Percentiles rank a stretch among this genome's conserved stretches.
phyloP scores from a whole-genome alignment of 2,113 vertebrate genomes.

The Rhinichthys klamathensis region DNA sequence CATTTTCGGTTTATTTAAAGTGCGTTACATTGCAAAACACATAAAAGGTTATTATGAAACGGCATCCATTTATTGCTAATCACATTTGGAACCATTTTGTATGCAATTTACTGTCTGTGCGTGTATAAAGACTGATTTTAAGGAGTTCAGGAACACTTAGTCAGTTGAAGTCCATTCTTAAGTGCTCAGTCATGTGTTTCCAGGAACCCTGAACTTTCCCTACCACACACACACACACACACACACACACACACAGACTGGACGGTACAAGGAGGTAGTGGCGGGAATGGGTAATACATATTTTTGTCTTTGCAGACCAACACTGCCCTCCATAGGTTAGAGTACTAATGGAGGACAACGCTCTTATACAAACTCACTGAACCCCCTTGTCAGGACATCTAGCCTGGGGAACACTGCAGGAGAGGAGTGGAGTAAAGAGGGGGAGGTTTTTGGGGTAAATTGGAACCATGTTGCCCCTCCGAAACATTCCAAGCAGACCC shows the following conservation, averaged over 20 bases:
- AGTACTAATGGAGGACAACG: conserved; percentile 35
- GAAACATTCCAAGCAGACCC: conserved; percentile 48
- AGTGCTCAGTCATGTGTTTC: conserved; percentile 69
- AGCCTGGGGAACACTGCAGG: conserved; percentile 42
- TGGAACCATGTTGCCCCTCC: conserved; percentile 56
- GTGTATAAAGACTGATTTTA: conserved; percentile 21
- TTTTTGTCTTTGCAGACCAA: conserved; percentile 55
- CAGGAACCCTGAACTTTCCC: conserved; percentile 63
- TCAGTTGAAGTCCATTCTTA: conserved; percentile 69
- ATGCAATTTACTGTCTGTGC: conserved; percentile 7
- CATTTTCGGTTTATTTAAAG: neutral
- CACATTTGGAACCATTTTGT: conserved; percentile 13
- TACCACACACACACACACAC: conserved; percentile 28
- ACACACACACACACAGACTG: conserved; percentile 45
- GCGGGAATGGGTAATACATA: neutral
- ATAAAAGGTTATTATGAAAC: neutral
- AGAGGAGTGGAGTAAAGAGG: conserved; percentile 13
- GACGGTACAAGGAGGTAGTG: neutral
- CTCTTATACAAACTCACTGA: conserved; percentile 42
- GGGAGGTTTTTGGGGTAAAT: conserved; percentile 52
- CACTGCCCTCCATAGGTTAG: conserved; percentile 71
- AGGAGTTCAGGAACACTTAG: conserved; percentile 61
- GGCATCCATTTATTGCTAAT: neutral
- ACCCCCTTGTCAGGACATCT: conserved; percentile 26
- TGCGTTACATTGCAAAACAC: neutral